phyloP scores from a whole-genome alignment of 2,113 vertebrate genomes.

The Serinus canaria region DNA sequence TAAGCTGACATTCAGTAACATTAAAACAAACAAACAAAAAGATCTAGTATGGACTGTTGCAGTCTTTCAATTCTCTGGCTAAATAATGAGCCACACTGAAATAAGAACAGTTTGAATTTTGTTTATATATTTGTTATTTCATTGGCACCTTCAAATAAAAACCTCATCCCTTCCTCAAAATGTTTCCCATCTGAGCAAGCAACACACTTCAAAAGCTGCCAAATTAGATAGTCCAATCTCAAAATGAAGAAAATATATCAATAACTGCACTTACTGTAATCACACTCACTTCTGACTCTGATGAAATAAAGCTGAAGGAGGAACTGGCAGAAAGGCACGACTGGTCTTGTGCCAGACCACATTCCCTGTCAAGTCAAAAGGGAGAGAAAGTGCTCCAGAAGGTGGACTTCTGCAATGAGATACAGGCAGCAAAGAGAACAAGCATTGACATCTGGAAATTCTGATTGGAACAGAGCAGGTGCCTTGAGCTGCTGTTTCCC shows the following conservation, averaged over 20 bases:
- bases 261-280: not conserved
- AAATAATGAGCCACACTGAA: not conserved
- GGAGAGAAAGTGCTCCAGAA: not conserved
- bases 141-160: not conserved
- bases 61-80: not conserved
- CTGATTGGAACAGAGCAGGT: not conserved
- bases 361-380: not conserved
- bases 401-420: not conserved
- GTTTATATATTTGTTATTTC: not conserved
- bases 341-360: not conserved
- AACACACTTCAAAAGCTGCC: not conserved
- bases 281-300: not conserved
- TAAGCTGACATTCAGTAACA: not conserved
- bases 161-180: not conserved
- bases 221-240: not conserved
- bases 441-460: not conserved
- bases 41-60: not conserved
- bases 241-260: constrained; percentile 9
- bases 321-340: not conserved
- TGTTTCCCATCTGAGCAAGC: not conserved
- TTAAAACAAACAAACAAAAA: not conserved
- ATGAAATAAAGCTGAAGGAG: not conserved
- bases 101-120: not conserved
- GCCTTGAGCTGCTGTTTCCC: not conserved
- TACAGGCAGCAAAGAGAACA: not conserved